Evolutionary conservation across 2,888 invertebrate genomes (phyloP).

Genomic region (Temnothorax rugatulus): DNA sequence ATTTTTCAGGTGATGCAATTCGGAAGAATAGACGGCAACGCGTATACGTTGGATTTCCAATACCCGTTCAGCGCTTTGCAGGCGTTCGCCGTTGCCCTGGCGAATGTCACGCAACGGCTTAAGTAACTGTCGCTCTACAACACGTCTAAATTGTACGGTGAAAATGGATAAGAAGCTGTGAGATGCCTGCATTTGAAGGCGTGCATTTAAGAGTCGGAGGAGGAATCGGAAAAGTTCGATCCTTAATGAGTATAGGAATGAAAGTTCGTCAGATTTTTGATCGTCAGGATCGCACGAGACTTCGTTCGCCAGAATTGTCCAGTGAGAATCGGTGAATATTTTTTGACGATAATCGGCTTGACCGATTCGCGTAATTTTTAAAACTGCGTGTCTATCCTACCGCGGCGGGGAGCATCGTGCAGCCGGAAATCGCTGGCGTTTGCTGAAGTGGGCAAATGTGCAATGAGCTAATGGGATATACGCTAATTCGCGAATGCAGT

Average conservation of each 20-base stretch:
- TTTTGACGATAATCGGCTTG: neutral
- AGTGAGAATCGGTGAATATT: neutral
- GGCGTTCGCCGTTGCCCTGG: constrained; percentile 99
- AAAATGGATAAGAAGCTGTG: neutral
- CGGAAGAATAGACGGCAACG: constrained; percentile 99
- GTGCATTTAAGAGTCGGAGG: neutral
- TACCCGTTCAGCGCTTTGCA: constrained; percentile 99
- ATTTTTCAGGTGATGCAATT: constrained; percentile 98
- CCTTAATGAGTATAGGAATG: neutral
- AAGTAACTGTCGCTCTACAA: constrained; percentile 88
- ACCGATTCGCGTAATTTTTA: constrained; percentile 1
- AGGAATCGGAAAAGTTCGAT: neutral
- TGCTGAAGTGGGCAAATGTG: neutral
- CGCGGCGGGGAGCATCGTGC: constrained; percentile 38
- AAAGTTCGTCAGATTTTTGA: constrained; percentile 25
- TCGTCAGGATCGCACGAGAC: neutral
- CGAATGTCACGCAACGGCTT: constrained; percentile 97
- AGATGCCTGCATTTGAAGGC: neutral
- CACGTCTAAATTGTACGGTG: neutral
- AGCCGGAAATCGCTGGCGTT: constrained; percentile 14
- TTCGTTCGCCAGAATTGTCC: neutral
- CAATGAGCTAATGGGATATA: constrained; percentile 8
- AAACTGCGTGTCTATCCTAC: neutral
- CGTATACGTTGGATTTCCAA: constrained; percentile 99
- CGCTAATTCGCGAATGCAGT: constrained; percentile 59